Evolutionary conservation across 2,888 invertebrate genomes (phyloP).

Genomic region (Gandaritis pyraliata): DNA sequence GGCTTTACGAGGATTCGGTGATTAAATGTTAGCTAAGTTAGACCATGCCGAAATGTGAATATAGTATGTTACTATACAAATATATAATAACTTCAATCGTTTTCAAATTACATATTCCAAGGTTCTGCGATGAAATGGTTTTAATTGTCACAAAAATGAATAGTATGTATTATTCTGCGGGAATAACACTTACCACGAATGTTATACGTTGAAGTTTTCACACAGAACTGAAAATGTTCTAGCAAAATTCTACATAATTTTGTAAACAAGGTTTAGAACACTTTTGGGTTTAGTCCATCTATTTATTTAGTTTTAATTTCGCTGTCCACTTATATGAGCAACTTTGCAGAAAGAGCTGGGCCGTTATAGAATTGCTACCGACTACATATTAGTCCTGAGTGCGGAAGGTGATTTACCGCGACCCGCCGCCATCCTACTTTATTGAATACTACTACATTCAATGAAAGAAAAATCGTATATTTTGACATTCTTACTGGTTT

Average conservation of each 20-base stretch:
- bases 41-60: constrained; percentile 2
- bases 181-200: not conserved
- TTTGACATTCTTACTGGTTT: constrained; percentile 72
- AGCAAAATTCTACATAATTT: constrained; percentile 3
- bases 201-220: constrained; percentile 1
- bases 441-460: constrained; percentile 76
- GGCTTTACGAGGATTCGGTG: constrained; percentile 3
- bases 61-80: not conserved
- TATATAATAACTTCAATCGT: constrained; percentile 4
- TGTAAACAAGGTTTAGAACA: constrained; percentile 25
- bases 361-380: constrained; percentile 53
- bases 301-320: constrained; percentile 34
- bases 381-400: constrained; percentile 55
- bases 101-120: constrained; percentile 2
- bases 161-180: not conserved
- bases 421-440: constrained; percentile 61
- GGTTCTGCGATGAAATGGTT: not conserved
- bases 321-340: constrained; percentile 14
- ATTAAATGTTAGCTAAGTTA: constrained; percentile 8
- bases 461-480: constrained; percentile 79
- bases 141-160: not conserved
- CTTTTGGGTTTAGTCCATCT: constrained; percentile 31
- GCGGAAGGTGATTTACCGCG: constrained; percentile 71
- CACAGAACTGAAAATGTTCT: not conserved
- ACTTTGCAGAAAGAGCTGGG: not conserved